Base-by-base conservation (phyloP, 2,797 vertebrate species). In the Triplophysa yarkandensis region DNA sequence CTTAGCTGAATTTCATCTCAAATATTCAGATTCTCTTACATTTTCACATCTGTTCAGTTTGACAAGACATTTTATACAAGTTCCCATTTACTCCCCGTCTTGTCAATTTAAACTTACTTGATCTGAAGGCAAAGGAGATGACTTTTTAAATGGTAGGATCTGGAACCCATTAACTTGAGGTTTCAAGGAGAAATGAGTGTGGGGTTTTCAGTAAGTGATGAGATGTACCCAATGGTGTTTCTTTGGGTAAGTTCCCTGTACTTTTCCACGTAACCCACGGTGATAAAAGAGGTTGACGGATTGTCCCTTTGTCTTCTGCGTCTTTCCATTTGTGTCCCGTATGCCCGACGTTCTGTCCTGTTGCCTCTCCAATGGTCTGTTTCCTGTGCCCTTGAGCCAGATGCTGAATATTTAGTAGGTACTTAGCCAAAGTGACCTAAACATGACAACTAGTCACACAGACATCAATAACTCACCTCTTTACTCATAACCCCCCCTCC, bases 341-440 rank as follows among this genome's bases (percentile, higher is more conserved):
- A 46, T 50, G n/a, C 13, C 11, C 25, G 5, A 30, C 10, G 21
- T 71, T 60, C 46, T 50, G 30, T 30, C 39, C 55, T 25, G 4
- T 48, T 11, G 27, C 19, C 30, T 55, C 23, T 73, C 36, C 48
- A 43, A 6, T 10, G 50, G 32, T 74, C 61, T 60, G 50, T 67
- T 48, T 67, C 62, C 16, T 60, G 62, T 54, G 63, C 41, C 63
- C 72, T 74, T 74, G 62, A 74, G 52, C 72, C 39, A 66, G 28
- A 74, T 67, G 72, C 52, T 66, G 72, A 74, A 74, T 74, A 74
- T 74, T 57, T 58, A 74, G 52, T 19, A 48, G 63, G 62, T 74
- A 46, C 63, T 74, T 74, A 60, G 30, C 72, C 72, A 67, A 74
- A 67, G 63, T 74, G 62, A 74, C 72, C 62, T 48, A 48, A 74